Evolutionary conservation across 2,113 vertebrate species (phyloP).

Genomic region (Arizona elegans): DNA sequence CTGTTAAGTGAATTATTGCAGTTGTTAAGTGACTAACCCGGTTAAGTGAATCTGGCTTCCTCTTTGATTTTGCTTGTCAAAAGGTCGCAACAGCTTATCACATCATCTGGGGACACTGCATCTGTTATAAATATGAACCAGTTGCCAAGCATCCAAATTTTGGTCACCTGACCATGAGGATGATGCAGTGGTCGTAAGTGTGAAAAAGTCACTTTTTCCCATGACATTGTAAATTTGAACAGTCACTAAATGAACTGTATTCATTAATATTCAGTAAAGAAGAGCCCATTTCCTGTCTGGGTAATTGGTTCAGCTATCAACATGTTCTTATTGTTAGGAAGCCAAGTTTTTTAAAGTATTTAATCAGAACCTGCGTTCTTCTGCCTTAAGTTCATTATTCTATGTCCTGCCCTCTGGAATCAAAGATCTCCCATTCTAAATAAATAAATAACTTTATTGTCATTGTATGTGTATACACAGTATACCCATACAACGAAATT

Average conservation of each 20-base stretch:
- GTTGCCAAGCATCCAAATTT: not conserved
- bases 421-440: not conserved
- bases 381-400: not conserved
- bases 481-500: no score
- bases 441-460: no score
- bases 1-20: no score
- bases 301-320: not conserved
- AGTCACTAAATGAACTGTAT: not conserved
- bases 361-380: not conserved
- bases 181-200: not conserved
- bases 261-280: not conserved
- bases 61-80: not conserved
- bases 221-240: not conserved
- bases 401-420: not conserved
- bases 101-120: not conserved
- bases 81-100: not conserved
- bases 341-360: not conserved
- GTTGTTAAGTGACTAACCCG: no score
- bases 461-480: no score
- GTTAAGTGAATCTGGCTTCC: not conserved
- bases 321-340: not conserved
- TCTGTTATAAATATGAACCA: not conserved
- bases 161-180: not conserved
- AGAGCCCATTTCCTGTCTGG: not conserved
- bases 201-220: not conserved